Percentiles rank a stretch among this genome's conserved stretches.
phyloP scores from a whole-genome alignment of 2,797 vertebrate genomes.

The Rhodeus uyekii region DNA sequence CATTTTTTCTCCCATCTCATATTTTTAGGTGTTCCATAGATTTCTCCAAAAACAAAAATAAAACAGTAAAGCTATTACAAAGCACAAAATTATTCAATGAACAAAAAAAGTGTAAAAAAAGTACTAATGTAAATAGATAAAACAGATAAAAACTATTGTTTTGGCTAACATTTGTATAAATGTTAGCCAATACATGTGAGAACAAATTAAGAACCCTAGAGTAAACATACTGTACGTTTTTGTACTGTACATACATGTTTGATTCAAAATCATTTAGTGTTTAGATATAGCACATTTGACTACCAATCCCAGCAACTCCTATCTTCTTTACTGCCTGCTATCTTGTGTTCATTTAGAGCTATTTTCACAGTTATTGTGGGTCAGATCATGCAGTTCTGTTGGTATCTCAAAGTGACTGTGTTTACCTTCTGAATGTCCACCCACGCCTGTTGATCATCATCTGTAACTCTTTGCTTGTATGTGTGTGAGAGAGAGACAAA shows the following conservation, averaged over 20 bases:
- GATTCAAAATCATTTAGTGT: background rate
- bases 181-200: background rate
- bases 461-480: slow-evolving; percentile 16
- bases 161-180: background rate
- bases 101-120: too few species aligned
- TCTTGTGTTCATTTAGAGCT: background rate
- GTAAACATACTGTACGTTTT: background rate
- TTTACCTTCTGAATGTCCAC: slow-evolving; percentile 12
- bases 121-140: background rate
- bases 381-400: background rate
- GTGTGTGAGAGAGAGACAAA: background rate
- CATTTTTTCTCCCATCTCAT: background rate
- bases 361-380: background rate
- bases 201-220: background rate
- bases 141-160: background rate
- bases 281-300: background rate
- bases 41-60: too few species aligned
- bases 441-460: slow-evolving; percentile 10
- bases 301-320: background rate
- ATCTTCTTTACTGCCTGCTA: background rate
- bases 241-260: background rate
- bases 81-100: too few species aligned
- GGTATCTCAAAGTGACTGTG: background rate
- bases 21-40: background rate
- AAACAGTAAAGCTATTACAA: too few species aligned